Evolutionary conservation across 1,140 invertebrate genomes (phyloP).

Genomic region (Chironomus striatipennis): DNA sequence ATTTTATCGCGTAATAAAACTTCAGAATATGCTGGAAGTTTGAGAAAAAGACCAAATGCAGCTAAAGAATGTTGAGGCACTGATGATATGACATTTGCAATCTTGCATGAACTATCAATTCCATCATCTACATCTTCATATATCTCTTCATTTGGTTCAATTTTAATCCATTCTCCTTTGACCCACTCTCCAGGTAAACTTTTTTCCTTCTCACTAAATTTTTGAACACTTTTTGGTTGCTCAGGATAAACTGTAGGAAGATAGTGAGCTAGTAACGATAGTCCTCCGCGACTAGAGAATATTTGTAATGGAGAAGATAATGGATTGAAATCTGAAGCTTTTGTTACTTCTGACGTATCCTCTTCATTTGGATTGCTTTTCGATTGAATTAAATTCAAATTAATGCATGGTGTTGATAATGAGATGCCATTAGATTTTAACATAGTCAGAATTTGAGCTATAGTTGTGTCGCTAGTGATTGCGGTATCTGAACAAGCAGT

Average conservation of each 20-base stretch:
- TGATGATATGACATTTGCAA: conserved; percentile 35
- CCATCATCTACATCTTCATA: conserved; percentile 56
- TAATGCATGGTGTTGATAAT: conserved; percentile 48
- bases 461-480: conserved; percentile 48
- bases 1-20: conserved; percentile 73
- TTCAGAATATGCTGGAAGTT: conserved; percentile 82
- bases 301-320: conserved; percentile 55
- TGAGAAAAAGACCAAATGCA: conserved; percentile 79
- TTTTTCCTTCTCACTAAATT: conserved; percentile 44
- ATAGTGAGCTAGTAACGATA: conserved; percentile 76
- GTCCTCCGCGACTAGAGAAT: conserved; percentile 76
- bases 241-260: conserved; percentile 80
- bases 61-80: conserved; percentile 84
- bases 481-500: conserved; percentile 42
- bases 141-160: conserved; percentile 59
- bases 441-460: conserved; percentile 52
- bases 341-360: conserved; percentile 26
- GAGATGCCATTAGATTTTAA: conserved; percentile 47
- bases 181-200: conserved; percentile 43
- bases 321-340: conserved; percentile 34
- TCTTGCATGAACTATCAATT: conserved; percentile 36
- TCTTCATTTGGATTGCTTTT: not conserved
- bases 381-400: conserved; percentile 35
- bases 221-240: conserved; percentile 36
- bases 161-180: conserved; percentile 70